These are phyloP conservation scores for Chloropsis hardwickii DNA, from an alignment of 2,113 vertebrate species.

Conservation along the genomic window DNA sequence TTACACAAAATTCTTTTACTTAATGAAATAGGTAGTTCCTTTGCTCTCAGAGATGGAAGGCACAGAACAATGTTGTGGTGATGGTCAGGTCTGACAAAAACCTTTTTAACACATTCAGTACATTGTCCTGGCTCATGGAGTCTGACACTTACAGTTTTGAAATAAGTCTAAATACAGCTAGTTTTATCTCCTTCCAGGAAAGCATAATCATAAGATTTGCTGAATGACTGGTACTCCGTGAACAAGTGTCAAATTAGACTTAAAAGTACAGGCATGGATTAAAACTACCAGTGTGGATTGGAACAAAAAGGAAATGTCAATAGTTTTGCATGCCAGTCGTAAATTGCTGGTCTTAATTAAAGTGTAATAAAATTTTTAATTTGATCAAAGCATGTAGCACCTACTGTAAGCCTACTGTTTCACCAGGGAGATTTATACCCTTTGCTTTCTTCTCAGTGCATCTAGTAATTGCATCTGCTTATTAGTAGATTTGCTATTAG, in stretches of 20 bases:
- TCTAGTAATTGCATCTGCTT: not conserved
- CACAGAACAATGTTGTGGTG: not conserved
- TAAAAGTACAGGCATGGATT: not conserved
- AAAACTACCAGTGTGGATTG: not conserved
- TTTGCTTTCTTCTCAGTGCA: not conserved
- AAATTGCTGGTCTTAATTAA: conserved; percentile 36
- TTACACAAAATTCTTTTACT: not conserved
- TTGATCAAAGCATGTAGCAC: not conserved
- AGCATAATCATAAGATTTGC: not conserved
- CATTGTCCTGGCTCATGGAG: not conserved
- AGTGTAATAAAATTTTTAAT: conserved; percentile 31
- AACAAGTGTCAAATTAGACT: not conserved
- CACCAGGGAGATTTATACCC: not conserved
- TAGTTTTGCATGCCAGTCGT: not conserved
- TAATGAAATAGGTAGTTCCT: not conserved
- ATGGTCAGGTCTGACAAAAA: not conserved
- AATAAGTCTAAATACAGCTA: not conserved
- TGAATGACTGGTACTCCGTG: not conserved
- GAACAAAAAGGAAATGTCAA: conserved; percentile 1
- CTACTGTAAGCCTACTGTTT: conserved; percentile 24
- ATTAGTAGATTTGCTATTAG: conserved; percentile 7
- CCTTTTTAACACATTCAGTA: not conserved
- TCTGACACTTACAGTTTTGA: not conserved
- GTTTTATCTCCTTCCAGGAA: conserved; percentile 21
- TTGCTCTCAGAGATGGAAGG: not conserved